These are phyloP conservation scores for Coptodon bakossiorum DNA, from an alignment of 2,113 vertebrate genomes.

Conservation along the genomic window DNA sequence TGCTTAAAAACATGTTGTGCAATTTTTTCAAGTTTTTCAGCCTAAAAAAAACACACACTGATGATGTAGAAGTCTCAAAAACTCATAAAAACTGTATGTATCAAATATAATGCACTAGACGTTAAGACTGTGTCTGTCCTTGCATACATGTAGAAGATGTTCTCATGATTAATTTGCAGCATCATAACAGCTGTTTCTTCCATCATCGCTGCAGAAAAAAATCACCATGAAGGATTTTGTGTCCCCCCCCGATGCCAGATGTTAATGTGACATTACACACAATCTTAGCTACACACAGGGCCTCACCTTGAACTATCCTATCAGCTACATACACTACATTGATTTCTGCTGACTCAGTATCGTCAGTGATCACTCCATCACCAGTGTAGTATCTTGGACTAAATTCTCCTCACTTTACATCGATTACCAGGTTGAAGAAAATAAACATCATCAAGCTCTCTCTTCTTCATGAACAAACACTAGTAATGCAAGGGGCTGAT, in stretches of 20 bases:
- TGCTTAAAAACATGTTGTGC: background rate
- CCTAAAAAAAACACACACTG: background rate
- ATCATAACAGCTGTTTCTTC: background rate
- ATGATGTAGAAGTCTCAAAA: background rate
- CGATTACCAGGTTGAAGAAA: background rate
- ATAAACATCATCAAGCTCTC: background rate
- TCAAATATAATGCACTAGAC: background rate
- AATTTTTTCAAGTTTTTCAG: background rate
- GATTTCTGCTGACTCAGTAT: conserved; percentile 24
- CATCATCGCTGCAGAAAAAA: background rate
- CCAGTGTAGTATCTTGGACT: background rate
- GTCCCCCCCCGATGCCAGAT: conserved; percentile 4
- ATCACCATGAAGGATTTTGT: background rate
- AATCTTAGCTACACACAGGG: background rate
- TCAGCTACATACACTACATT: background rate
- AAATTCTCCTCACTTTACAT: background rate
- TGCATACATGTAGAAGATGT: background rate
- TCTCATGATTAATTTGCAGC: background rate
- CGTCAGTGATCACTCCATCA: background rate
- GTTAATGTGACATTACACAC: background rate
- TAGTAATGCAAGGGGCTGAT: background rate
- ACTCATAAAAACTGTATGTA: background rate
- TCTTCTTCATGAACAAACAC: background rate
- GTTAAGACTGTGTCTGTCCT: background rate
- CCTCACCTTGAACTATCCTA: conserved; percentile 39